These are phyloP conservation scores for Mesorhabditis spiculigera DNA, from an alignment of 2,888 invertebrate species.

Conservation along the genomic window DNA sequence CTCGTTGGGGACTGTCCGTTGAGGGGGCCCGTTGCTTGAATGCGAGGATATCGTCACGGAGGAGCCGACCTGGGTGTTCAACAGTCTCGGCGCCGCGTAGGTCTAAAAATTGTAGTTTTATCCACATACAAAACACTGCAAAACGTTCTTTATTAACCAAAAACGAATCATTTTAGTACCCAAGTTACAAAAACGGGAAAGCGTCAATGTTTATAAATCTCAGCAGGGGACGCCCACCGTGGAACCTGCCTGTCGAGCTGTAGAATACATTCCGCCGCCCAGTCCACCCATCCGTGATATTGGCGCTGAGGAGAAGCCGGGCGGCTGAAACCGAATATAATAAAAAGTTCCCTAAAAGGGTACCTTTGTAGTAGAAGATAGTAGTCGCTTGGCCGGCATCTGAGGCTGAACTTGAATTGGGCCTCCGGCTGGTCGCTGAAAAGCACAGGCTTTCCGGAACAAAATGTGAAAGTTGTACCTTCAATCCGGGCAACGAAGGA, in stretches of 20 bases:
- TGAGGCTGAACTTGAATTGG: not conserved
- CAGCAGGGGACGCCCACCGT: not conserved
- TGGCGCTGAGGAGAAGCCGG: not conserved
- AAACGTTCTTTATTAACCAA: too few species aligned
- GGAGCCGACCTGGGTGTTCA: not conserved
- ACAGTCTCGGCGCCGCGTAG: not conserved
- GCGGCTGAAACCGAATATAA: not conserved
- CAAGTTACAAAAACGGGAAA: too few species aligned
- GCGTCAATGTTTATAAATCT: too few species aligned
- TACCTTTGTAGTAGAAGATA: not conserved
- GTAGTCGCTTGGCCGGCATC: not conserved
- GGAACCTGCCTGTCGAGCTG: not conserved
- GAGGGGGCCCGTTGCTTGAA: not conserved
- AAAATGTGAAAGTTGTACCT: not conserved
- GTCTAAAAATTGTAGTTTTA: not conserved
- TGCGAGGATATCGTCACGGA: not conserved
- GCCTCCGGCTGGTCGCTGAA: slow-evolving; percentile 3
- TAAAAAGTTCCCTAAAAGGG: not conserved
- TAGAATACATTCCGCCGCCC: not conserved
- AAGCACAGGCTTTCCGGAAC: not conserved
- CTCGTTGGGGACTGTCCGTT: not conserved
- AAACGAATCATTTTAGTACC: too few species aligned
- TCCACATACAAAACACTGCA: too few species aligned
- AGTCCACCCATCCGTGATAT: not conserved
- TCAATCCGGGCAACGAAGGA: not conserved